Evolutionary conservation across 2,888 invertebrate species (phyloP).

Genomic region (Diaphora mendica): DNA sequence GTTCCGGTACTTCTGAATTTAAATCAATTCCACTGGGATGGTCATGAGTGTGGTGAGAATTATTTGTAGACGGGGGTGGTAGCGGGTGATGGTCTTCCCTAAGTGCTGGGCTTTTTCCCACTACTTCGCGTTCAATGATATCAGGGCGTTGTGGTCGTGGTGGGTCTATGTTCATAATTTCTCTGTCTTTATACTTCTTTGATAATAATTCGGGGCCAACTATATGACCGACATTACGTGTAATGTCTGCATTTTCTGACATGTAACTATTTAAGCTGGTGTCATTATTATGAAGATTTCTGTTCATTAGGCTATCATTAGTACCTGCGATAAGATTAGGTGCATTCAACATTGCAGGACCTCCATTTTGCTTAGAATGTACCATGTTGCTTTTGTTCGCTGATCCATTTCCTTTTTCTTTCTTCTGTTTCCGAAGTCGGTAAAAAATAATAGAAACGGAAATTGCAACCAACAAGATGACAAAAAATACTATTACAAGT

Average conservation of each 20-base stretch:
- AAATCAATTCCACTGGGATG: slow-evolving; percentile 91
- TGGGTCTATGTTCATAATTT: slow-evolving; percentile 90
- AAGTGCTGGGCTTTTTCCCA: slow-evolving; percentile 93
- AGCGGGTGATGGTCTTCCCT: slow-evolving; percentile 93
- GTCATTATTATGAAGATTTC: slow-evolving; percentile 90
- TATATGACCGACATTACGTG: slow-evolving; percentile 91
- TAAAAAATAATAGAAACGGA: slow-evolving; percentile 97
- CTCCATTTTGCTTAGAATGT: slow-evolving; percentile 93
- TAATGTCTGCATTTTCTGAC: slow-evolving; percentile 90
- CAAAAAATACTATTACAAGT: slow-evolving; percentile 97
- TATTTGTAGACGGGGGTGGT: slow-evolving; percentile 91
- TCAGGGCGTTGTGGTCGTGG: slow-evolving; percentile 95
- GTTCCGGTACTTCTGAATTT: slow-evolving; percentile 93
- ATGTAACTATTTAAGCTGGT: slow-evolving; percentile 90
- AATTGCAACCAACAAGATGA: slow-evolving; percentile 95
- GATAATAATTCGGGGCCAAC: slow-evolving; percentile 95
- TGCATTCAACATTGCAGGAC: slow-evolving; percentile 89
- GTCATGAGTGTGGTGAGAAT: slow-evolving; percentile 90
- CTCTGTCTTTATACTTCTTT: slow-evolving; percentile 95
- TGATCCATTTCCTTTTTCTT: slow-evolving; percentile 91
- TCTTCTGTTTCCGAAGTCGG: slow-evolving; percentile 93
- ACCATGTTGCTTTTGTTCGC: slow-evolving; percentile 89
- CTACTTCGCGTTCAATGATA: slow-evolving; percentile 96
- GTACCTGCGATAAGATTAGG: slow-evolving; percentile 89
- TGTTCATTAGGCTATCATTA: slow-evolving; percentile 89